These are phyloP conservation scores for Pocillopora grandis DNA, from an alignment of 92 coral and sea anemone genomes.

Conservation along the genomic window DNA sequence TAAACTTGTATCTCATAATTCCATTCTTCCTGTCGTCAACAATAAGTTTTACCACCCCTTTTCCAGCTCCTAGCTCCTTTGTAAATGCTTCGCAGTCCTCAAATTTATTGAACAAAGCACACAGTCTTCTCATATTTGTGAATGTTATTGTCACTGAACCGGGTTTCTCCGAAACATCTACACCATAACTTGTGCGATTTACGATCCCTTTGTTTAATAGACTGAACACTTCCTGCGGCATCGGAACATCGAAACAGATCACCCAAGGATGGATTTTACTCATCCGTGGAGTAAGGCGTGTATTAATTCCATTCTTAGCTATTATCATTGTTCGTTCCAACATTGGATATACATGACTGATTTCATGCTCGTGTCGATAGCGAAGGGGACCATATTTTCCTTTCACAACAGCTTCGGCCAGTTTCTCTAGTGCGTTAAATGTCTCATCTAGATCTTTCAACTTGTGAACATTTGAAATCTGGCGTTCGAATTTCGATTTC, in stretches of 20 bases:
- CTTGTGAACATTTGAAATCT: constrained; percentile 44
- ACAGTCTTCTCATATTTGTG: constrained; percentile 41
- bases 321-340: constrained; percentile 35
- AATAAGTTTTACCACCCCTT: constrained; percentile 39
- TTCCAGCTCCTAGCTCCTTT: constrained; percentile 42
- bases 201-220: constrained; percentile 36
- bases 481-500: constrained; percentile 35
- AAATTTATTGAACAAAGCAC: constrained; percentile 36
- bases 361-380: constrained; percentile 30
- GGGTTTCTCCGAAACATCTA: constrained; percentile 39
- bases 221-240: constrained; percentile 40
- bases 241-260: constrained; percentile 12
- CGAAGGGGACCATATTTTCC: constrained; percentile 55
- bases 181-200: constrained; percentile 50
- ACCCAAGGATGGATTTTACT: constrained; percentile 44
- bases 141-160: constrained; percentile 39
- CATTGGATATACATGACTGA: constrained; percentile 43
- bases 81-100: constrained; percentile 37
- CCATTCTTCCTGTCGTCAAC: constrained; percentile 37
- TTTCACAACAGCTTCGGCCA: constrained; percentile 46
- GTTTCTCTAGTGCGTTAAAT: constrained; percentile 41
- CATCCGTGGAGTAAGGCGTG: constrained; percentile 30
- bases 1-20: constrained; percentile 43
- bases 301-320: constrained; percentile 10
- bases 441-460: constrained; percentile 45